Conservation (phyloP, 2,797 vertebrate species). For the Parotocinclus haroldoi region DNA sequence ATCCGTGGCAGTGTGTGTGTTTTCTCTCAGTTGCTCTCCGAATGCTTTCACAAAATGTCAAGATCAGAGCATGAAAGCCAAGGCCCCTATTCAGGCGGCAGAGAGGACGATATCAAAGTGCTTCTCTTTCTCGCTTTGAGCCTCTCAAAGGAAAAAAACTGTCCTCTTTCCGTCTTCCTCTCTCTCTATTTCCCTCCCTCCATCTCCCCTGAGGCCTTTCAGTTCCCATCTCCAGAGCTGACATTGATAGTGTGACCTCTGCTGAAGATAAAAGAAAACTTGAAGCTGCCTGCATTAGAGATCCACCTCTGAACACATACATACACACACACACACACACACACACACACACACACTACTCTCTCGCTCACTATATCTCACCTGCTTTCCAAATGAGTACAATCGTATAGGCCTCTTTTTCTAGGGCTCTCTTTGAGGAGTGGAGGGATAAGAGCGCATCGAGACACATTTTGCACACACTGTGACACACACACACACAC, state of each 20-base stretch:
- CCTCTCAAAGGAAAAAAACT: conserved; percentile 61
- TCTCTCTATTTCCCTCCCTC: conserved; percentile 30
- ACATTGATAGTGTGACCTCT: conserved; percentile 78
- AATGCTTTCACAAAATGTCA: conserved; percentile 73
- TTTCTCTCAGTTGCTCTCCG: conserved; percentile 56
- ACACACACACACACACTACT: conserved; percentile 27
- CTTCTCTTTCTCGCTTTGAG: conserved; percentile 56
- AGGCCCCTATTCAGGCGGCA: conserved; percentile 48
- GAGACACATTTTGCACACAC: conserved; percentile 58
- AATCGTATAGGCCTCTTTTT: conserved; percentile 34
- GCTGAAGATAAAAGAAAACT: conserved; percentile 74
- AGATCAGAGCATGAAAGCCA: conserved; percentile 72
- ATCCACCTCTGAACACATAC: conserved; percentile 22
- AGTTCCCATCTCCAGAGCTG: conserved; percentile 75
- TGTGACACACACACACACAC: conserved; percentile 56
- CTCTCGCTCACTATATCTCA: conserved; percentile 46
- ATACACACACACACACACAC: conserved; percentile 22
- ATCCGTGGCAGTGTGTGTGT: conserved; percentile 21
- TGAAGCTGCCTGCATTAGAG: conserved; percentile 53
- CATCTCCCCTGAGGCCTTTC: conserved; percentile 70
- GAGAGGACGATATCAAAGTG: conserved; percentile 77
- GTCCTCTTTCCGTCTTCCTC: conserved; percentile 60
- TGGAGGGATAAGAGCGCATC: conserved; percentile 49
- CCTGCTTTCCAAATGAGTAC: conserved; percentile 43
- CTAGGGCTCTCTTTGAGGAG: conserved; percentile 65